These are phyloP conservation scores for Barbus barbus DNA, from an alignment of 2,113 vertebrate genomes.

Conservation along the genomic window DNA sequence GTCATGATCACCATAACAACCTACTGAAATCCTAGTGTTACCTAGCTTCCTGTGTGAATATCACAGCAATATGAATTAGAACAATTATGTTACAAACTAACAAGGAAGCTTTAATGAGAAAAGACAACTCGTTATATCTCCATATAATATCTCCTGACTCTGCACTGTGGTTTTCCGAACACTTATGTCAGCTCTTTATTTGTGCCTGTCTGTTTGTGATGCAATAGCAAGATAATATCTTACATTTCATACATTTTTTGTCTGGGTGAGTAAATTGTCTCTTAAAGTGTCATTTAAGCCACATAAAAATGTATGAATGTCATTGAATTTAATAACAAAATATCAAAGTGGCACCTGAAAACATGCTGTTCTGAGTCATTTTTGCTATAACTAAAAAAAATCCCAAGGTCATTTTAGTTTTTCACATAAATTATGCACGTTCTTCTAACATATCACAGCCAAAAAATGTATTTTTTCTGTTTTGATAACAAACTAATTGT, in stretches of 20 bases:
- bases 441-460: not conserved
- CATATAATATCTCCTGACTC: constrained; percentile 5
- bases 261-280: not conserved
- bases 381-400: no score
- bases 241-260: not conserved
- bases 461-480: no score
- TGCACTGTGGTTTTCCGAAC: not conserved
- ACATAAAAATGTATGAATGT: not conserved
- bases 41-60: constrained; percentile 44
- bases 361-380: not conserved
- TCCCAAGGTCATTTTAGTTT: not conserved
- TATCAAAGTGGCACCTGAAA: not conserved
- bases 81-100: not conserved
- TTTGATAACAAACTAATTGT: not conserved
- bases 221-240: not conserved
- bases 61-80: constrained; percentile 1
- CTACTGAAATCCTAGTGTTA: no score
- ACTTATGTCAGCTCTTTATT: not conserved
- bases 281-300: not conserved
- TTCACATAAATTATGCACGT: not conserved
- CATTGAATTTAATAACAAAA: not conserved
- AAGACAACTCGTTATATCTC: no score
- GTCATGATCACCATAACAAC: constrained; percentile 49
- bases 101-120: constrained; percentile 4
- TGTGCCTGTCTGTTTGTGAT: not conserved